phyloP scores from a whole-genome alignment of 2,113 vertebrate genomes.

The Cygnus atratus region DNA sequence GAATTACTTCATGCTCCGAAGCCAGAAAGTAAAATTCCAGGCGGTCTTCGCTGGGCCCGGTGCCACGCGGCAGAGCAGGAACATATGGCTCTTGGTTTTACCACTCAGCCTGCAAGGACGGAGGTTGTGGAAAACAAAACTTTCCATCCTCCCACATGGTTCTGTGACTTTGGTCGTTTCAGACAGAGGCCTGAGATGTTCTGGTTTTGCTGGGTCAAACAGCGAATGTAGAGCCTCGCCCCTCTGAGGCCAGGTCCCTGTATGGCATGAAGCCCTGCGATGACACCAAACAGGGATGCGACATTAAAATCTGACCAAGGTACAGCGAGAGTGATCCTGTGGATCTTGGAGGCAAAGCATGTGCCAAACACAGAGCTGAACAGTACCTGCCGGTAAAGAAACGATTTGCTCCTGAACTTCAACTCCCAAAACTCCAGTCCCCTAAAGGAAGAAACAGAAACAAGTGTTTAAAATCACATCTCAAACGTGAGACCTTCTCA shows the following conservation, averaged over 20 bases:
- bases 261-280: not conserved
- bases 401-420: conserved; percentile 85
- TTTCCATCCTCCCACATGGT: not conserved
- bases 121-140: not conserved
- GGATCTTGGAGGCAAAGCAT: not conserved
- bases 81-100: not conserved
- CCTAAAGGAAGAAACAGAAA: conserved; percentile 61
- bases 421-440: conserved; percentile 83
- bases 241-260: not conserved
- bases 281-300: not conserved
- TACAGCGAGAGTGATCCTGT: fast-evolving
- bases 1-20: not conserved
- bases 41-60: not conserved
- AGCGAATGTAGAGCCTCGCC: not conserved
- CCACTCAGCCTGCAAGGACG: not conserved
- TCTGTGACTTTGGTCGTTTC: not conserved
- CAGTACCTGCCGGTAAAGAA: conserved; percentile 89
- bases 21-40: conserved; percentile 35
- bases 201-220: not conserved
- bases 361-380: not conserved
- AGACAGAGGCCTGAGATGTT: not conserved
- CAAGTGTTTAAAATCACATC: not conserved
- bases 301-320: not conserved
- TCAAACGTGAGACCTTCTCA: not conserved
- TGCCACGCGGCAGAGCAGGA: not conserved